Base-by-base conservation (phyloP, 2,888 invertebrate genomes). In the Dusona sp. region DNA sequence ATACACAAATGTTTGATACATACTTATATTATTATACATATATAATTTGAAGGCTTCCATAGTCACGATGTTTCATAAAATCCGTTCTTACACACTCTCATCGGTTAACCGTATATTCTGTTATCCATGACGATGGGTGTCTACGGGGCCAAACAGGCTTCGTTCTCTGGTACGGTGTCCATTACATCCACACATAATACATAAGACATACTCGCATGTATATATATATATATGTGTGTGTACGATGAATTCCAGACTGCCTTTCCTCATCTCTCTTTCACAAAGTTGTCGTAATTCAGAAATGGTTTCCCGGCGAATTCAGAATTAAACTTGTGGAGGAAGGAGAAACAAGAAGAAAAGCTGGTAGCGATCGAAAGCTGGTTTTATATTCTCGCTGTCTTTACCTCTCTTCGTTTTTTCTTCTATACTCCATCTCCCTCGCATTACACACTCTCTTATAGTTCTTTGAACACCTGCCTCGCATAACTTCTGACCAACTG, bases 41-140 rank as follows among this genome's bases (percentile, higher is more conserved):
- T 79, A 73, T 84, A 29, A 84, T 64, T 73, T 75, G 36, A 75
- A 64, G 73, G 57, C 42, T 79, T 51, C 13, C 42, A 70, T 65
- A 74, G 29, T 54, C 61, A 78, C 68, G 88, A 79, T 57, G 81
- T 79, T 87, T 88, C 86, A 83, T 86, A 87, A 88, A 88, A 79
- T 86, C 87, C 72, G 75, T 77, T 83, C 83, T 80, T 87, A 72
- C 74, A 75, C 81, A 33, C 13, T 51, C 72, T 65, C 36, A 65
- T 51, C 84, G 33, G 74, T 79, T 38, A 36, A 45, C 72, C 42
- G 57, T 57, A 73, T 57, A 48, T 61, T 51, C 73, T 54, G 57
- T 67, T 67, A 73, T 51, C 33, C 42, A 54, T 33, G 42, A 51
- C 61, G 64, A 33, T 33, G 22, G n/a, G 13, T 29, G n/a, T 9